Evolutionary conservation across 37 sponge, comb jelly and placozoan genomes (phyloP).

Genomic region (Spongilla lacustris): DNA sequence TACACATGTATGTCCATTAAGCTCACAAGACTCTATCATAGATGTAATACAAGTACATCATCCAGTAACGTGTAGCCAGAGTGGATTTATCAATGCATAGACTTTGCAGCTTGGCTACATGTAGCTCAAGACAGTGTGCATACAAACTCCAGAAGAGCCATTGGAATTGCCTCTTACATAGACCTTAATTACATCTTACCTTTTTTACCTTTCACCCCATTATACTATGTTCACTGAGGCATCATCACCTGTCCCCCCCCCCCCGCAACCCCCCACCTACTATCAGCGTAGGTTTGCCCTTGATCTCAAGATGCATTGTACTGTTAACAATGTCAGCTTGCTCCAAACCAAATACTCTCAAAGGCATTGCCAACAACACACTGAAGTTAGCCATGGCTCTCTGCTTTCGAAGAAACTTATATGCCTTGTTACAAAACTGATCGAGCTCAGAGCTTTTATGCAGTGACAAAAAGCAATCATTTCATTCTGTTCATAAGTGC

Average conservation of each 20-base stretch:
- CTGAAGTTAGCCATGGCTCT: slow-evolving; percentile 55
- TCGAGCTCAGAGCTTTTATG: too few species aligned
- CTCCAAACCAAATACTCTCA: slow-evolving; percentile 23
- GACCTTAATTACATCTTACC: too few species aligned
- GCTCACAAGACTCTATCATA: slow-evolving; percentile 46
- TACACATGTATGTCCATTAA: slow-evolving; percentile 14
- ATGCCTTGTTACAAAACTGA: too few species aligned
- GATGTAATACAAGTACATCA: slow-evolving; percentile 54
- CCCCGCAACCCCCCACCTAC: too few species aligned
- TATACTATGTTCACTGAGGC: slow-evolving; percentile 61
- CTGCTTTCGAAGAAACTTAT: slow-evolving; percentile 17
- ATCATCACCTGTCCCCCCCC: too few species aligned
- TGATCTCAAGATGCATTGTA: slow-evolving; percentile 9
- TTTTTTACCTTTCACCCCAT: slow-evolving; percentile 58
- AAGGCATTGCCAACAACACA: slow-evolving; percentile 16
- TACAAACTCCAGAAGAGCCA: slow-evolving; percentile 68
- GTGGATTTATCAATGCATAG: slow-evolving; percentile 43
- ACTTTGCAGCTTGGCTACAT: slow-evolving; percentile 51
- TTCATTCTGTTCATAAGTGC: too few species aligned
- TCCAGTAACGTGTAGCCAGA: slow-evolving; percentile 24
- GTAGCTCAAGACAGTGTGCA: slow-evolving; percentile 66
- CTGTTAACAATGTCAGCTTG: slow-evolving; percentile 33
- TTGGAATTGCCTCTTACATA: slow-evolving; percentile 21
- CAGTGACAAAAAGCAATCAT: too few species aligned
- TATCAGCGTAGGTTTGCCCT: slow-evolving; percentile 28